phyloP scores from a whole-genome alignment of 2,797 vertebrate genomes.

The Hipposideros larvatus region DNA sequence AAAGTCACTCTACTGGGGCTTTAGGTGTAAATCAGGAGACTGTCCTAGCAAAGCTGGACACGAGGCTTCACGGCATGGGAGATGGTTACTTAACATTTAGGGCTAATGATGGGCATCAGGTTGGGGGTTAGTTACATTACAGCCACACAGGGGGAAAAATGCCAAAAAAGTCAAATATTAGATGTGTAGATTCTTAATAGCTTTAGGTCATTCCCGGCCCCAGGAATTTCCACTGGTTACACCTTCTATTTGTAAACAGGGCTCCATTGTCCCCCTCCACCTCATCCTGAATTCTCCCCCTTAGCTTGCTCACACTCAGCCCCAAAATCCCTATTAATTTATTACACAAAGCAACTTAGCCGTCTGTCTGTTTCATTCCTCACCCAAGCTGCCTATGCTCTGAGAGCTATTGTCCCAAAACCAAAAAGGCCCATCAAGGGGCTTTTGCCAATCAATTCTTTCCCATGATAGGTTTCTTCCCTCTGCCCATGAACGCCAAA shows the following conservation, averaged over 20 bases:
- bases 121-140: not conserved
- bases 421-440: not conserved
- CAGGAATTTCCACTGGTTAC: not conserved
- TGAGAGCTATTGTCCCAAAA: not conserved
- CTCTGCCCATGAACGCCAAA: not conserved
- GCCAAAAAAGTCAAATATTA: not conserved
- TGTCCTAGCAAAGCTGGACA: not conserved
- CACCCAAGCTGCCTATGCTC: not conserved
- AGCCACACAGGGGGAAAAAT: not conserved
- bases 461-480: no score
- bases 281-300: not conserved
- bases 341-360: not conserved
- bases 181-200: not conserved
- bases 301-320: not conserved
- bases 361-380: not conserved
- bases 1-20: not conserved
- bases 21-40: fast-evolving
- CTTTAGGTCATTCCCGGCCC: not conserved
- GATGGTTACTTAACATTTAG: not conserved
- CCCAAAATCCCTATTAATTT: not conserved
- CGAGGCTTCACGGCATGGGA: fast-evolving
- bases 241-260: not conserved
- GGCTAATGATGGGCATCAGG: no score
- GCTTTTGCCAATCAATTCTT: not conserved
- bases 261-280: not conserved